Evolutionary conservation across 2,888 invertebrate species (phyloP).

Genomic region (Argynnis bischoffii): DNA sequence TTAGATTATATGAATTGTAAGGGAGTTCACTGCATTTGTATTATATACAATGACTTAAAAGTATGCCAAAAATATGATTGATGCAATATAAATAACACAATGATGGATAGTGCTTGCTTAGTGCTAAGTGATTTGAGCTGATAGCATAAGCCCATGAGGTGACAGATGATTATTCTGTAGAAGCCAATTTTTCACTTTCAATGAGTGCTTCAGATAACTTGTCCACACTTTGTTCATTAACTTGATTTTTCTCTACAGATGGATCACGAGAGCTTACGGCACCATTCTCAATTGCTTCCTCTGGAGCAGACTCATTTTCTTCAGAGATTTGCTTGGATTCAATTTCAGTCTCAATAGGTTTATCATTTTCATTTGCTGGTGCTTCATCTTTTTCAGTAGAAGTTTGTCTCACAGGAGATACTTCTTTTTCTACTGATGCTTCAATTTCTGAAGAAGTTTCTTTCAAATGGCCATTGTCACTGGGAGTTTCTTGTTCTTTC

Average conservation of each 20-base stretch:
- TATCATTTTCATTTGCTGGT: slow-evolving; percentile 47
- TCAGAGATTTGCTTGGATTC: slow-evolving; percentile 57
- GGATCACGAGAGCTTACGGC: slow-evolving; percentile 70
- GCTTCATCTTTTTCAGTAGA: slow-evolving; percentile 52
- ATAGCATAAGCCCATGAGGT: slow-evolving; percentile 52
- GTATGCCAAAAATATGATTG: slow-evolving; percentile 71
- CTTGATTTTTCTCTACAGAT: slow-evolving; percentile 62
- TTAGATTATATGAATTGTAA: slow-evolving; percentile 6
- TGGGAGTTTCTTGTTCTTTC: slow-evolving; percentile 43
- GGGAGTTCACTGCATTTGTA: slow-evolving; percentile 29
- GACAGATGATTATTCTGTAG: slow-evolving; percentile 62
- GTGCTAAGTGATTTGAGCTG: slow-evolving; percentile 77
- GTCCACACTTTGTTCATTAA: slow-evolving; percentile 59
- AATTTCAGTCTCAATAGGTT: slow-evolving; percentile 53
- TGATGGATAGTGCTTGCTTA: slow-evolving; percentile 74
- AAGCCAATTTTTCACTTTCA: slow-evolving; percentile 67
- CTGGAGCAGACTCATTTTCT: slow-evolving; percentile 61
- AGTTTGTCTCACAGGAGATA: slow-evolving; percentile 54
- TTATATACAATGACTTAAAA: slow-evolving; percentile 47
- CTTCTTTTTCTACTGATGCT: slow-evolving; percentile 49
- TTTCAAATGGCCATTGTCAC: slow-evolving; percentile 38
- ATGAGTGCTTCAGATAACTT: slow-evolving; percentile 71
- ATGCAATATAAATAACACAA: slow-evolving; percentile 70
- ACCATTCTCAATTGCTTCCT: slow-evolving; percentile 67
- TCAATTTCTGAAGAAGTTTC: slow-evolving; percentile 45